phyloP scores from a whole-genome alignment of 1,140 invertebrate genomes.

The Hyles vespertilio region DNA sequence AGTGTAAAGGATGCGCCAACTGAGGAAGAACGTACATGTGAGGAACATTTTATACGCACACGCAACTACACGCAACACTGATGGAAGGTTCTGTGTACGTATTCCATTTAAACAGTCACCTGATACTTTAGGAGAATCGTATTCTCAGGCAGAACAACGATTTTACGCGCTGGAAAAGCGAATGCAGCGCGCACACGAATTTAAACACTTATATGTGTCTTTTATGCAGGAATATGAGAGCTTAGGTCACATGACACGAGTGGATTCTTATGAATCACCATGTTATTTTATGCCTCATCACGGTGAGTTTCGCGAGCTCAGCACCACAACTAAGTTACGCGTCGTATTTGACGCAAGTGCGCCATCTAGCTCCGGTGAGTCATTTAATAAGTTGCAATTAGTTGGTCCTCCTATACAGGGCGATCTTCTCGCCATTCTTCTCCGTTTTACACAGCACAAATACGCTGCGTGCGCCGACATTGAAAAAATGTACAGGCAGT shows the following conservation, averaged over 20 bases:
- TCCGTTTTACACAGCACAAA: slow-evolving; percentile 44
- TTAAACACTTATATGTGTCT: background rate
- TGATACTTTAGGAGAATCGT: slow-evolving; percentile 20
- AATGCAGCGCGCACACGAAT: background rate
- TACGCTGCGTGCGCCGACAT: slow-evolving; percentile 47
- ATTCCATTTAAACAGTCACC: slow-evolving; percentile 24
- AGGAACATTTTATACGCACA: too few species aligned
- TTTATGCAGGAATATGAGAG: slow-evolving; percentile 18
- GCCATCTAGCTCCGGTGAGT: slow-evolving; percentile 3
- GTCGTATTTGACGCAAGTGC: slow-evolving; percentile 19
- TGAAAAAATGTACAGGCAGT: slow-evolving; percentile 9
- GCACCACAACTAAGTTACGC: slow-evolving; percentile 18
- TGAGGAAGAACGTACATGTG: too few species aligned
- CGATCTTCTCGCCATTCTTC: slow-evolving; percentile 38
- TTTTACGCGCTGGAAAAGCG: slow-evolving; percentile 17
- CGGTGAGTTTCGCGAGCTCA: slow-evolving; percentile 16
- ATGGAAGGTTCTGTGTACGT: slow-evolving; percentile 24
- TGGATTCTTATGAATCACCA: background rate
- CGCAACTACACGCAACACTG: slow-evolving; percentile 14
- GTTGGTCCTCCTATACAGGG: slow-evolving; percentile 19
- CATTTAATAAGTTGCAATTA: slow-evolving; percentile 11
- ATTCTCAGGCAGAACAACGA: slow-evolving; percentile 14
- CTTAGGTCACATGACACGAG: slow-evolving; percentile 16
- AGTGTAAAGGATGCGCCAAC: too few species aligned
- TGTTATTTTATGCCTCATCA: slow-evolving; percentile 18